Percentiles rank a stretch among this genome's conserved stretches.
These are phyloP conservation scores for Podotricha telesiphe DNA, from an alignment of 2,888 invertebrate species.

Conservation along the genomic window DNA sequence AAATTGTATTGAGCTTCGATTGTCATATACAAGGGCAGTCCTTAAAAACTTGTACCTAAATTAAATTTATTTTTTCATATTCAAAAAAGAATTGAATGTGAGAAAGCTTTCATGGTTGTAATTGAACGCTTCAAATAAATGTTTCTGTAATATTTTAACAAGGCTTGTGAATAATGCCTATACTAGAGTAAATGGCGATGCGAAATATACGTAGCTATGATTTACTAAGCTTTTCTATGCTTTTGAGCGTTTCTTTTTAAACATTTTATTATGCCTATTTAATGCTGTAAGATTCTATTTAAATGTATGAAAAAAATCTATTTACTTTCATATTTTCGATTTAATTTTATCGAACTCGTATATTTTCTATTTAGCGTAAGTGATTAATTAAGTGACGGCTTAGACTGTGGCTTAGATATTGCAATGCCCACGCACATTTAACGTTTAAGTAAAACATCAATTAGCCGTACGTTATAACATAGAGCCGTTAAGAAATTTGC, in stretches of 20 bases:
- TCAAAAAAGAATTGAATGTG: constrained; percentile 14
- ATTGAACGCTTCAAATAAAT: constrained; percentile 39
- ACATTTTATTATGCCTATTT: constrained; percentile 34
- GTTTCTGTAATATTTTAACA: constrained; percentile 45
- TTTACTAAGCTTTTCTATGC: constrained; percentile 45
- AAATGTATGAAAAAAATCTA: constrained; percentile 16
- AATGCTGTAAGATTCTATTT: constrained; percentile 13
- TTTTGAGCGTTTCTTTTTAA: constrained; percentile 39
- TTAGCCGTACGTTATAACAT: constrained; percentile 36
- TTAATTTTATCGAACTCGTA: constrained; percentile 16
- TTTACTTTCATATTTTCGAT: constrained; percentile 9
- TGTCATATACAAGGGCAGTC: not conserved
- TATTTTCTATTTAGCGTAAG: constrained; percentile 39
- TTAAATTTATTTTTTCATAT: constrained; percentile 8
- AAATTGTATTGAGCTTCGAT: constrained; percentile 1
- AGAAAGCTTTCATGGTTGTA: constrained; percentile 42
- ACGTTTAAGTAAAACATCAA: constrained; percentile 48
- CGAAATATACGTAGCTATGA: constrained; percentile 42
- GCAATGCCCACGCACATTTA: constrained; percentile 71
- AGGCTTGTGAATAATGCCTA: constrained; percentile 74
- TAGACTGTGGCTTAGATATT: constrained; percentile 65
- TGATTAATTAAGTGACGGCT: constrained; percentile 52
- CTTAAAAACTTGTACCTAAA: not conserved
- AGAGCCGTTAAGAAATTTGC: constrained; percentile 4
- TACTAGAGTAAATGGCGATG: constrained; percentile 51